Percentiles rank a stretch among this genome's conserved stretches.
These are phyloP conservation scores for Teleopsis dalmanni DNA, from an alignment of 1,140 invertebrate genomes.

Conservation along the genomic window DNA sequence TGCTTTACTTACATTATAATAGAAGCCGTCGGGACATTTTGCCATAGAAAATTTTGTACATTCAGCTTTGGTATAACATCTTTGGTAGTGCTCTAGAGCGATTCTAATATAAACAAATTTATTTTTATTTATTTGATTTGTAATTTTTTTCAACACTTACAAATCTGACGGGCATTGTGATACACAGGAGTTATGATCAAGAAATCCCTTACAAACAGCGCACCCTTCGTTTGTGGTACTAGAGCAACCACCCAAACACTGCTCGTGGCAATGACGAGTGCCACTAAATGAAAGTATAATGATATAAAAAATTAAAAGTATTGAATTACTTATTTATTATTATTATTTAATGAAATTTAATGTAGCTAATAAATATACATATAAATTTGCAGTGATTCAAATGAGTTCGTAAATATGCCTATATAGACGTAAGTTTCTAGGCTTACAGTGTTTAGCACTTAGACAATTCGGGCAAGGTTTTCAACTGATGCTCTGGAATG, in stretches of 20 bases:
- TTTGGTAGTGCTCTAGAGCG: constrained; percentile 25
- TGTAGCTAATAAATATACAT: no score
- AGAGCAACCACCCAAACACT: constrained; percentile 32
- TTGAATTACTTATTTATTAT: not conserved
- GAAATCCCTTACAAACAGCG: constrained; percentile 23
- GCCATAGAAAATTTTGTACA: constrained; percentile 17
- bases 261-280: constrained; percentile 21
- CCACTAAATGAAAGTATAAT: constrained; percentile 5
- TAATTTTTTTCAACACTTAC: constrained; percentile 14
- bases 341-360: no score
- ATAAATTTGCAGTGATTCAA: no score
- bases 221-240: constrained; percentile 22
- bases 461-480: no score
- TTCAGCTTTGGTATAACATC: constrained; percentile 24
- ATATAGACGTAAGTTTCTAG: no score
- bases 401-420: no score
- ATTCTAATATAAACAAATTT: constrained; percentile 5
- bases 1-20: constrained; percentile 17
- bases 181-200: constrained; percentile 27
- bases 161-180: constrained; percentile 25
- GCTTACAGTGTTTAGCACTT: no score
- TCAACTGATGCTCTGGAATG: no score
- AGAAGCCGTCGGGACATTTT: constrained; percentile 29
- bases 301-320: not conserved
- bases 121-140: not conserved